Percentiles rank a stretch among this genome's conserved stretches.
These are phyloP conservation scores for Nemapogon koenigi DNA, from an alignment of 2,888 invertebrate species.

Conservation along the genomic window DNA sequence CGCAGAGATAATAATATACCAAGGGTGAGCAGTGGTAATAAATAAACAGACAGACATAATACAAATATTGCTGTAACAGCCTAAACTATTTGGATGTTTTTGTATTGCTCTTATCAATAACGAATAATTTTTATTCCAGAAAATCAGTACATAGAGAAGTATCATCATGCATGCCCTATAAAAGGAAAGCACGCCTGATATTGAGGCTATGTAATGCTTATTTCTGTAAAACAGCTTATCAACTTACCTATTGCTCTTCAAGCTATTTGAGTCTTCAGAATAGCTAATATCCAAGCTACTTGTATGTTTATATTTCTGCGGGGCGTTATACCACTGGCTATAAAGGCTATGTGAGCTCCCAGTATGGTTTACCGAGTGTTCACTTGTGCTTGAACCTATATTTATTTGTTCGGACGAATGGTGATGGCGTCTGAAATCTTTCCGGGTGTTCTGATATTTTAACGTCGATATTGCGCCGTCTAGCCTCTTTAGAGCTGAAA, in stretches of 20 bases:
- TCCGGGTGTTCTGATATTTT: constrained; percentile 36
- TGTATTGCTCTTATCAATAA: no score
- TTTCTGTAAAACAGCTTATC: no score
- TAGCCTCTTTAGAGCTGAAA: no score
- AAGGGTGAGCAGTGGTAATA: no score
- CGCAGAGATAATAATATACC: no score
- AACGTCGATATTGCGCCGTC: constrained; percentile 44
- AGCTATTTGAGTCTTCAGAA: constrained; percentile 74
- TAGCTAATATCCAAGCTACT: constrained; percentile 59
- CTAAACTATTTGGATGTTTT: no score
- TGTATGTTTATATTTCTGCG: constrained; percentile 39
- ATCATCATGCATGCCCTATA: no score
- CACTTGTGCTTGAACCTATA: constrained; percentile 26
- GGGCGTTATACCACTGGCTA: constrained; percentile 42
- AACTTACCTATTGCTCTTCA: constrained; percentile 66
- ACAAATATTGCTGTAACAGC: no score
- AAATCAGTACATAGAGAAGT: no score
- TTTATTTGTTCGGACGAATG: constrained; percentile 51
- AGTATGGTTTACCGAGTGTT: constrained; percentile 40
- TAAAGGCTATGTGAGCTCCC: constrained; percentile 50
- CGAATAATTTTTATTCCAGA: no score
- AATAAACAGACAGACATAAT: no score
- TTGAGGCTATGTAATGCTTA: background rate
- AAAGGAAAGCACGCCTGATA: constrained; percentile 2
- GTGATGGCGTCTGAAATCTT: constrained; percentile 65